A percentile compares a stretch with the other conserved stretches of the same genome.
These are phyloP conservation scores for Proterorhinus semilunaris DNA, from an alignment of 2,113 vertebrate genomes.

Conservation along the genomic window DNA sequence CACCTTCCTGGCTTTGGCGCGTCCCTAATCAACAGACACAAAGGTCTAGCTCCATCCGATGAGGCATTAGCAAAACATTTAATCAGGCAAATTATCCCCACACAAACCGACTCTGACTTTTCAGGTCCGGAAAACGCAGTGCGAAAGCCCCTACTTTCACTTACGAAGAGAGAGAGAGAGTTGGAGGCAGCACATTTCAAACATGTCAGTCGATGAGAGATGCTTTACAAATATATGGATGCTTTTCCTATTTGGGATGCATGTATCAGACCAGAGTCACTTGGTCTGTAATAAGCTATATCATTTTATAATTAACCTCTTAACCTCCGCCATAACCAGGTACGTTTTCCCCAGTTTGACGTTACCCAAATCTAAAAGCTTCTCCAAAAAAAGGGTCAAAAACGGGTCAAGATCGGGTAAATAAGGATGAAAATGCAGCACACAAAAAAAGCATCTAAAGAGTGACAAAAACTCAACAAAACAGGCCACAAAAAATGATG, in stretches of 20 bases:
- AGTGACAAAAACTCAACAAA: no score
- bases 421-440: no score
- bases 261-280: background rate
- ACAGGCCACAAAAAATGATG: no score
- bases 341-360: no score
- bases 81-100: slow-evolving; percentile 30
- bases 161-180: background rate
- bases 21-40: slow-evolving; percentile 43
- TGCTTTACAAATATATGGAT: background rate
- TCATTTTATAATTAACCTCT: no score
- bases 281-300: no score
- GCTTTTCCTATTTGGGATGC: background rate
- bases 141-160: background rate
- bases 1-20: slow-evolving; percentile 31
- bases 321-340: no score
- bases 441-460: no score
- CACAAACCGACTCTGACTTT: slow-evolving; percentile 29
- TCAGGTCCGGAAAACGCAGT: slow-evolving; percentile 1
- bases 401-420: no score
- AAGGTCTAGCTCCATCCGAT: slow-evolving; percentile 21
- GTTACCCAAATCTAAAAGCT: no score
- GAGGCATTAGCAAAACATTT: slow-evolving; percentile 27
- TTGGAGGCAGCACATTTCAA: background rate
- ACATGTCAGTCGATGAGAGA: background rate
- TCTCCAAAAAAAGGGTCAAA: no score